These are phyloP conservation scores for Myotis lucifugus DNA, from an alignment of 2,113 vertebrate species.

Conservation along the genomic window DNA sequence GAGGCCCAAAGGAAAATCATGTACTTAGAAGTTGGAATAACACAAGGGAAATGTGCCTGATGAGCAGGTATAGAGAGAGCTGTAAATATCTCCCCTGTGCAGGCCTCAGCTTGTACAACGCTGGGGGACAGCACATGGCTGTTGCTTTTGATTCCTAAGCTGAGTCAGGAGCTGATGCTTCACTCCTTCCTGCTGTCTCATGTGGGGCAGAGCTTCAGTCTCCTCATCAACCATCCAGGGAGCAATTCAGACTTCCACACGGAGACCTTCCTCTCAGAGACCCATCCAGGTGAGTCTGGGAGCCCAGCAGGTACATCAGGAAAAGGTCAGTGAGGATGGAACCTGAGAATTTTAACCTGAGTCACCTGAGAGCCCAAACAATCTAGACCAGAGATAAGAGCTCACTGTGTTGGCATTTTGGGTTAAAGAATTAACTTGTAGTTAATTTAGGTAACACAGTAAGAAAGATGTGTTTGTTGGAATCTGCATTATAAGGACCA, in stretches of 20 bases:
- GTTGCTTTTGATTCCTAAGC: background rate
- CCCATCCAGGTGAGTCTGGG: background rate
- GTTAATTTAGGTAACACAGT: background rate
- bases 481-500: background rate
- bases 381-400: rapidly evolving
- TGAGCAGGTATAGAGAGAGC: background rate
- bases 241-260: background rate
- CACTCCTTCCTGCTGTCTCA: background rate
- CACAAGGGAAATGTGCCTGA: background rate
- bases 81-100: background rate
- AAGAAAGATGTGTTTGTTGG: background rate
- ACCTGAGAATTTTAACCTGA: background rate
- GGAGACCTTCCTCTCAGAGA: background rate
- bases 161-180: background rate
- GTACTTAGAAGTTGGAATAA: background rate
- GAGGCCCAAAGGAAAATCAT: background rate
- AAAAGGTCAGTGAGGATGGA: background rate
- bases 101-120: background rate
- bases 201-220: background rate
- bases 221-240: background rate
- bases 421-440: background rate
- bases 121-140: background rate
- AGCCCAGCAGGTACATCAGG: background rate
- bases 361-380: background rate
- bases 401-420: background rate